phyloP scores from a whole-genome alignment of 2,797 vertebrate species.

The Galaxias olidus region DNA sequence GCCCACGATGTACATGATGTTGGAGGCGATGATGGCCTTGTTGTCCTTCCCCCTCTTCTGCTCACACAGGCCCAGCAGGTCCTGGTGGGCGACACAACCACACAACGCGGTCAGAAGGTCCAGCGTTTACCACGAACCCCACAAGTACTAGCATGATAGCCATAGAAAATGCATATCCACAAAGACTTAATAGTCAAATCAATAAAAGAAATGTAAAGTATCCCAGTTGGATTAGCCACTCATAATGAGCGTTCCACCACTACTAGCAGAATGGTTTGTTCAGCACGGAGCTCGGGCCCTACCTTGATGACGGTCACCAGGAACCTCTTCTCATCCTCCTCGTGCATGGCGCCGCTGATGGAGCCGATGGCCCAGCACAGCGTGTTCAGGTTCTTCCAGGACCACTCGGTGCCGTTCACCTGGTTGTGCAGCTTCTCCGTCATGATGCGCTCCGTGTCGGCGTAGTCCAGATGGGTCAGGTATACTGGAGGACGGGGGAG shows the following conservation, averaged over 20 bases:
- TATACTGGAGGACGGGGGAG: neutral
- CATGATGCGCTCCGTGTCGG: constrained; percentile 97
- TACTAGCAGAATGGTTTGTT: too few relatives aligned
- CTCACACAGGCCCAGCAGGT: constrained; percentile 95
- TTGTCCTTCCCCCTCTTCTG: constrained; percentile 99
- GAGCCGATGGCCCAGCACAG: constrained; percentile 98
- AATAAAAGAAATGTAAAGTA: too few relatives aligned
- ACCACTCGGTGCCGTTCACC: constrained; percentile 97
- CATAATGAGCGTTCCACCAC: neutral
- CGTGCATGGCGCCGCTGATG: constrained; percentile 98
- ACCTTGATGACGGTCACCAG: constrained; percentile 99
- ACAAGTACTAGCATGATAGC: too few relatives aligned
- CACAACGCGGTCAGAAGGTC: neutral
- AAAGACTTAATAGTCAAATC: too few relatives aligned
- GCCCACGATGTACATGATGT: constrained; percentile 99
- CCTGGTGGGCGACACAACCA: constrained; percentile 74
- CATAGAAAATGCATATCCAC: too few relatives aligned
- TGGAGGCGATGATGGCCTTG: constrained; percentile 98
- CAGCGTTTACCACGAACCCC: neutral
- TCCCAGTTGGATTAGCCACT: too few relatives aligned
- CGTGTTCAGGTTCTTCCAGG: constrained; percentile 98
- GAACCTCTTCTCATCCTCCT: constrained; percentile 97
- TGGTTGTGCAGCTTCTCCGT: constrained; percentile 98
- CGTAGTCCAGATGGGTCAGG: constrained; percentile 95
- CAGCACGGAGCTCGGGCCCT: too few relatives aligned